phyloP scores from a whole-genome alignment of 2,797 vertebrate species.

The Cygnus olor region DNA sequence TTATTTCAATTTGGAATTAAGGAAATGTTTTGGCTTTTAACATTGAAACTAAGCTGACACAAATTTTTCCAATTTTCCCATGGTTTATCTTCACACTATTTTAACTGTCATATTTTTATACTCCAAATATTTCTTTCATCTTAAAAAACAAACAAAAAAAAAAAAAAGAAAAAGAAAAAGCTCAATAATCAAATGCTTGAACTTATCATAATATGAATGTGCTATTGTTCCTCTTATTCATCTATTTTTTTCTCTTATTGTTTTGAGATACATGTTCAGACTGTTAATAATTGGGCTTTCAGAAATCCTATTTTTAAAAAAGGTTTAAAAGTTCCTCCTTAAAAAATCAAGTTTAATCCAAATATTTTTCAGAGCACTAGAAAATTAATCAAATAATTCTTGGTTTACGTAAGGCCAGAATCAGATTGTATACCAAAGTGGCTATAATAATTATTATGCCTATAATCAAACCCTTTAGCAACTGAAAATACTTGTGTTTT shows the following conservation, averaged over 20 bases:
- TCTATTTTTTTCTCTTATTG: neutral
- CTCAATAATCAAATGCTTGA: neutral
- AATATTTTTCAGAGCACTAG: neutral
- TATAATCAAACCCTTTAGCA: neutral
- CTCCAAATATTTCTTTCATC: neutral
- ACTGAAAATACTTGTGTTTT: neutral
- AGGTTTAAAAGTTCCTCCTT: neutral
- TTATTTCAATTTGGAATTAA: neutral
- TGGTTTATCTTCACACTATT: neutral
- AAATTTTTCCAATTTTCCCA: neutral
- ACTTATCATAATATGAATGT: neutral
- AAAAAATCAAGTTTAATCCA: neutral
- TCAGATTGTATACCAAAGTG: neutral
- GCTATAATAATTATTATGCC: neutral
- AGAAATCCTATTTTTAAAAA: neutral
- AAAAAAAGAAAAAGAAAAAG: neutral
- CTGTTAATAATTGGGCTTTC: neutral
- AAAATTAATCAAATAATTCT: neutral
- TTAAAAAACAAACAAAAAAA: neutral
- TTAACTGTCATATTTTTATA: neutral
- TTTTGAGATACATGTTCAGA: neutral
- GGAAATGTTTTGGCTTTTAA: neutral
- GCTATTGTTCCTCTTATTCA: neutral
- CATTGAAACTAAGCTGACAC: neutral
- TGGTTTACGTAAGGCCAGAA: neutral